Percentiles rank a stretch among this genome's conserved stretches.
phyloP scores from a whole-genome alignment of 2,113 vertebrate genomes.

The Bubo blakistoni region DNA sequence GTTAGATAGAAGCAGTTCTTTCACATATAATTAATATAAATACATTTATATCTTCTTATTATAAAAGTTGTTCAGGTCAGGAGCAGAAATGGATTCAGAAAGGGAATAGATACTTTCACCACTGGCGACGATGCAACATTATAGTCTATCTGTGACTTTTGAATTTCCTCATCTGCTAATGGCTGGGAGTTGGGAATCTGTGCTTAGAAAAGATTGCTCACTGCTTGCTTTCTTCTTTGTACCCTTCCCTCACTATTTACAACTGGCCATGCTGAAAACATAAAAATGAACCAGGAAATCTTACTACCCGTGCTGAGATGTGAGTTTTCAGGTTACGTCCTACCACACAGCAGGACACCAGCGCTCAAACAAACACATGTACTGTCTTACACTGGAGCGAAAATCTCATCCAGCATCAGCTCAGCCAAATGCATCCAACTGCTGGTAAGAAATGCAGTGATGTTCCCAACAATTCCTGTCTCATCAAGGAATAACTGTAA shows the following conservation, averaged over 20 bases:
- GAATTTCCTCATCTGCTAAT: not conserved
- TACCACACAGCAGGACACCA: not conserved
- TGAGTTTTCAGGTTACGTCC: not conserved
- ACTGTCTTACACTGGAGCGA: not conserved
- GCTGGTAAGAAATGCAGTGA: not conserved
- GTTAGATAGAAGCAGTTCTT: not conserved
- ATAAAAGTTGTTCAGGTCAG: not conserved
- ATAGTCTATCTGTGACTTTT: not conserved
- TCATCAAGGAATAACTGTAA: slow-evolving; percentile 13
- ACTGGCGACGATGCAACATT: not conserved
- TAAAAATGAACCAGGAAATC: not conserved
- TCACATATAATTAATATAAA: not conserved
- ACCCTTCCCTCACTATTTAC: not conserved
- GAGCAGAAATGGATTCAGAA: not conserved
- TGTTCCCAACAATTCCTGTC: not conserved
- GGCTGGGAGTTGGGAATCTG: not conserved
- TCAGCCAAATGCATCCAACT: not conserved
- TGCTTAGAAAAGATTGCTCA: not conserved
- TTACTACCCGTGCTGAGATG: not conserved
- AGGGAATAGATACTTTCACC: not conserved
- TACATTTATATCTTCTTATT: not conserved
- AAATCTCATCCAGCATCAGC: slow-evolving; percentile 17
- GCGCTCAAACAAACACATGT: not conserved
- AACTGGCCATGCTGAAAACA: not conserved
- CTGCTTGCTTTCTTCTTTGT: not conserved